Percentiles rank a stretch among this genome's conserved stretches.
Conservation (phyloP, 1,140 invertebrate species). For the Acyrthosiphon pisum region DNA sequence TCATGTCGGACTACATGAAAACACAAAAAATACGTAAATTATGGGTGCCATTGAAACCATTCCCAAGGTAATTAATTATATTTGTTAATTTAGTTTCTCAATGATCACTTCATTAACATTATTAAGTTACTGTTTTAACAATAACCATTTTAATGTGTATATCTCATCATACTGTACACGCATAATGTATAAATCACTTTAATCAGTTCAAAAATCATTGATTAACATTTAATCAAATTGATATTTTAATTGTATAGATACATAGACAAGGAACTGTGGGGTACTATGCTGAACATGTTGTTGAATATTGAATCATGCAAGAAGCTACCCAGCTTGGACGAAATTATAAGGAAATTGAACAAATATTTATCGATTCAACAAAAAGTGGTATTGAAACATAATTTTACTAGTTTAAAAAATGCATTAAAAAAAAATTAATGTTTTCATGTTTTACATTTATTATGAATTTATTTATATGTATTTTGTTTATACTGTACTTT, state of each 20-base stretch:
- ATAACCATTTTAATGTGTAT: not conserved
- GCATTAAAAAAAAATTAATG: conserved; percentile 25
- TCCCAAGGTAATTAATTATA: conserved; percentile 68
- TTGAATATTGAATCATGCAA: conserved; percentile 75
- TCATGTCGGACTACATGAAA: conserved; percentile 89
- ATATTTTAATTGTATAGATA: conserved; percentile 66
- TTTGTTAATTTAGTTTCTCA: not conserved
- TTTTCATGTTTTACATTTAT: not conserved
- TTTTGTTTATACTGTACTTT: not conserved
- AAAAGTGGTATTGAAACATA: conserved; percentile 30
- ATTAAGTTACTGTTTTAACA: not conserved
- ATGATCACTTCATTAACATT: not conserved
- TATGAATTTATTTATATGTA: not conserved
- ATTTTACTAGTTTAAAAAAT: conserved; percentile 39
- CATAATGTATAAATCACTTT: not conserved
- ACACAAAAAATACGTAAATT: conserved; percentile 71
- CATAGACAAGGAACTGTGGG: conserved; percentile 71
- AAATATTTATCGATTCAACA: conserved; percentile 33
- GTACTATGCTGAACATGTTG: conserved; percentile 71
- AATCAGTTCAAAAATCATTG: not conserved
- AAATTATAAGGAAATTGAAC: conserved; percentile 41
- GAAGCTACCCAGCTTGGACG: conserved; percentile 69
- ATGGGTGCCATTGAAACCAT: conserved; percentile 74
- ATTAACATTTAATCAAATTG: not conserved
- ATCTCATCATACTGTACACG: not conserved